Evolutionary conservation across 2,888 invertebrate genomes (phyloP).

Genomic region (Ophion costatus): DNA sequence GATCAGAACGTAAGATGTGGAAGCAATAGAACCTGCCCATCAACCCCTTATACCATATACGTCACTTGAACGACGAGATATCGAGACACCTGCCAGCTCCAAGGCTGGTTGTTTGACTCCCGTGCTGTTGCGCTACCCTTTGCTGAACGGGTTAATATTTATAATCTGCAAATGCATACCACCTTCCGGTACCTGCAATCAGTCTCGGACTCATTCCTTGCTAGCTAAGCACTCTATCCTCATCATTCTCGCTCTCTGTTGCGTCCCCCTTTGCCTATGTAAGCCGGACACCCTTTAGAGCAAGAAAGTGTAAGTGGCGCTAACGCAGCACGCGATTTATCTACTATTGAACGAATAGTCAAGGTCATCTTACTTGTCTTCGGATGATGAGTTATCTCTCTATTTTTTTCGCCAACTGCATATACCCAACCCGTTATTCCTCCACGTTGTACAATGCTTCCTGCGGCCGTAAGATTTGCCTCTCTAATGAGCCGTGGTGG

Average conservation of each 20-base stretch:
- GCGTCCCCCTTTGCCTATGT: constrained; percentile 42
- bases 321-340: constrained; percentile 38
- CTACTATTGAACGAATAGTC: constrained; percentile 36
- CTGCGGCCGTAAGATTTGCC: constrained; percentile 27
- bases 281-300: constrained; percentile 56
- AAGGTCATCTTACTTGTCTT: constrained; percentile 40
- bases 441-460: constrained; percentile 40
- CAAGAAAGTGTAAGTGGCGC: constrained; percentile 56
- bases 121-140: constrained; percentile 23
- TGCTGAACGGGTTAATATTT: constrained; percentile 67
- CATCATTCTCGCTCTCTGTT: constrained; percentile 1
- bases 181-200: constrained; percentile 55
- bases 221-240: constrained; percentile 18
- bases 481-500: constrained; percentile 45
- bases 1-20: neutral
- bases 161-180: constrained; percentile 70
- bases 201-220: constrained; percentile 44
- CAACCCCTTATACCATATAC: constrained; percentile 14
- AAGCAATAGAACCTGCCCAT: constrained; percentile 7
- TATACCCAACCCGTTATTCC: constrained; percentile 10
- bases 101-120: constrained; percentile 63
- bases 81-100: constrained; percentile 58
- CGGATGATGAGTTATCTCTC: neutral
- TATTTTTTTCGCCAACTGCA: neutral
- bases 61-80: constrained; percentile 34